Base-by-base conservation (phyloP, 2,888 invertebrate genomes). In the Clitarchus hookeri region DNA sequence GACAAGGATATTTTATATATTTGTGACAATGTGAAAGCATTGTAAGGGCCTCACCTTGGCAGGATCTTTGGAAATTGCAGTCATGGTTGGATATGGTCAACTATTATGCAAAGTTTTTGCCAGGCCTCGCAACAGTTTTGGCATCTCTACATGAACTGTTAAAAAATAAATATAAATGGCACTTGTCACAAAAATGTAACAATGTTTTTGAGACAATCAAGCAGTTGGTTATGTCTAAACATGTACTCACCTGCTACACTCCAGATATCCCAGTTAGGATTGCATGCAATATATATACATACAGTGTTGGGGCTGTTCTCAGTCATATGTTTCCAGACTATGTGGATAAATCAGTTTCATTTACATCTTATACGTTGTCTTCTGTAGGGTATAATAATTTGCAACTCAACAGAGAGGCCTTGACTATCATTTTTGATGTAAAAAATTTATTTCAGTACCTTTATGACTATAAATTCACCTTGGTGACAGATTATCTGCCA, bases 401-500 rank as follows among this genome's bases (percentile, higher is more conserved):
- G 19, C 89, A 89, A 79, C 79, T 90, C 25, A 90, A 90, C 36
- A 87, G 88, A 54, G 89, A 90, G 87, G 89, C 89, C 4, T 87
- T 90, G 78, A 88, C 89, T 0, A 88, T 90, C 48, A 84, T 89
- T 53, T 90, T 89, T 85, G 89, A 89, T 11, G 88, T 90, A 23
- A 88, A 87, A 84, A 85, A 86, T 12, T 89, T 89, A 36, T 86
- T 88, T 36, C 88, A 88, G 44, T 90, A 89, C 83, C 12, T 90
- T 0, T 88, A 85, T 84, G 89, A 89, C 0, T 79, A 88, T 12
- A 25, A 84, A 12, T 89, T 91, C 84, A 89, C 87, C 0, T 87
- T 91, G 6, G 27, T 90, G 23, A 92, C 91, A 0, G 91, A 92
- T 88, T 90, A 91, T 87, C 89, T 91, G 86, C 91, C 92, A 3